Conservation (phyloP, 2,797 vertebrate species). For the Morelia viridis region DNA sequence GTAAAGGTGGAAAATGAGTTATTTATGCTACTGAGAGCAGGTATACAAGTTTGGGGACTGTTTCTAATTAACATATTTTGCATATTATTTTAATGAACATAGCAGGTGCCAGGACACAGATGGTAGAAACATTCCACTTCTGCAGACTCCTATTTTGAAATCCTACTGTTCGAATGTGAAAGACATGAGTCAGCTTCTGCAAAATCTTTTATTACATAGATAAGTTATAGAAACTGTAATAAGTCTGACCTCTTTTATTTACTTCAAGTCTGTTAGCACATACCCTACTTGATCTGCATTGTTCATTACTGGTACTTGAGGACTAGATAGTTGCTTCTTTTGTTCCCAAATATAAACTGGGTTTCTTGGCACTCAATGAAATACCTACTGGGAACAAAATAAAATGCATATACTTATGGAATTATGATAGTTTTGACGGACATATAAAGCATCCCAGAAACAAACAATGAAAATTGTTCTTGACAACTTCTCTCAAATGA, state of each 20-base stretch:
- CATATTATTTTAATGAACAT: background rate
- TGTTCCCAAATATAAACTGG: background rate
- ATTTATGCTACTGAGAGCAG: background rate
- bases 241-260: background rate
- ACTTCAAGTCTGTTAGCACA: background rate
- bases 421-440: background rate
- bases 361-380: background rate
- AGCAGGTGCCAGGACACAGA: background rate
- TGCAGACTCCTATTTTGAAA: background rate
- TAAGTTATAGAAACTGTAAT: background rate
- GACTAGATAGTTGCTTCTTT: background rate
- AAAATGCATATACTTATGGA: background rate
- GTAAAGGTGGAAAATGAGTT: background rate
- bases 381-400: background rate
- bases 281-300: background rate
- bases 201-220: background rate
- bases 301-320: background rate
- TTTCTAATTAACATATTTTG: background rate
- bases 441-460: background rate
- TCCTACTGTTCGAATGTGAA: background rate
- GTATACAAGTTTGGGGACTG: background rate
- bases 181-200: background rate
- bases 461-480: background rate
- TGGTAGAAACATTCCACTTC: background rate
- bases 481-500: background rate